These are phyloP conservation scores for Felis chaus DNA, from an alignment of 2,113 vertebrate species.

Conservation along the genomic window DNA sequence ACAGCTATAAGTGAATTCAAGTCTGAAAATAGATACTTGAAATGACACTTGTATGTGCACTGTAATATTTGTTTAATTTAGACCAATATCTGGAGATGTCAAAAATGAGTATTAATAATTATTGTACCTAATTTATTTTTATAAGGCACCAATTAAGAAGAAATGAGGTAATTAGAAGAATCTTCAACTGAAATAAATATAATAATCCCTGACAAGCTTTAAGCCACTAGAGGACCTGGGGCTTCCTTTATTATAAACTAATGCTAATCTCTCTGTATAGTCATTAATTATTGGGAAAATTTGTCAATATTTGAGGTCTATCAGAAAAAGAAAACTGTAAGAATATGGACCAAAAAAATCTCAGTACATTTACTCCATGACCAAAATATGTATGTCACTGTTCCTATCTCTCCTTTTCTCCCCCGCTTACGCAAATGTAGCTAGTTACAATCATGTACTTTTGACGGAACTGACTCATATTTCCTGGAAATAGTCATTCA, in stretches of 20 bases:
- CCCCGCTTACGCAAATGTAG: not conserved
- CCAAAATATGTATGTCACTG: not conserved
- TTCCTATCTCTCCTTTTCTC: not conserved
- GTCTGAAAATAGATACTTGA: not conserved
- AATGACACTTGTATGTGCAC: not conserved
- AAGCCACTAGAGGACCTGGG: not conserved
- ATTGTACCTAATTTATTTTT: not conserved
- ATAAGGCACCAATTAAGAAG: not conserved
- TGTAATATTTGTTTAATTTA: slow-evolving; percentile 1
- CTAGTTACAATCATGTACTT: slow-evolving; percentile 3
- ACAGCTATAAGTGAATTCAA: not conserved
- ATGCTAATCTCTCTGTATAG: not conserved
- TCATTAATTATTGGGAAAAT: not conserved
- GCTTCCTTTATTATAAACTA: not conserved
- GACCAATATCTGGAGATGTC: not conserved
- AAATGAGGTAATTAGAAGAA: slow-evolving; percentile 18
- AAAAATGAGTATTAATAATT: not conserved
- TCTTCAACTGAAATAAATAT: slow-evolving; percentile 35
- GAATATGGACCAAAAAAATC: not conserved
- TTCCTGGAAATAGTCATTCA: slow-evolving; percentile 37
- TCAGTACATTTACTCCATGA: not conserved
- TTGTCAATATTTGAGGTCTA: not conserved
- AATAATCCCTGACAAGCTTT: slow-evolving; percentile 25
- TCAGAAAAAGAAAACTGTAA: slow-evolving; percentile 19
- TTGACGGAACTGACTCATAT: not conserved